These are phyloP conservation scores for Calyptommatus sinebrachiatus DNA, from an alignment of 2,113 vertebrate species.

Conservation along the genomic window DNA sequence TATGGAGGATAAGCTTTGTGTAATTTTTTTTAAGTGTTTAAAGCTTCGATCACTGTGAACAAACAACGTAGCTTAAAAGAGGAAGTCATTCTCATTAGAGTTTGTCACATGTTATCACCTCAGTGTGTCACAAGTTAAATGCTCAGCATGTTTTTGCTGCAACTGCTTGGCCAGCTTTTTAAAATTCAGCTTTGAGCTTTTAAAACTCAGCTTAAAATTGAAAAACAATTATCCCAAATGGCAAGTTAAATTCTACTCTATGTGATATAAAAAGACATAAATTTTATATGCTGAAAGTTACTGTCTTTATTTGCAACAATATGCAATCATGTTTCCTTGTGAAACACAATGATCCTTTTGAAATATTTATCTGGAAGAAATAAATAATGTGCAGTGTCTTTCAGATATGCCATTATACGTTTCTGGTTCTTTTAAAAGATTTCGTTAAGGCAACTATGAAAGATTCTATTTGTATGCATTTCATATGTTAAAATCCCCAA, in stretches of 20 bases:
- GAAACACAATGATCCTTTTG: constrained; percentile 28
- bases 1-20: not conserved
- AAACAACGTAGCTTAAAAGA: not conserved
- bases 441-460: not conserved
- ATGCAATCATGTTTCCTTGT: not conserved
- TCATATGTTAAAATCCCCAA: not conserved
- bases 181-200: not conserved
- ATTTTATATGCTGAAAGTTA: not conserved
- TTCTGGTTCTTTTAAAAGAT: not conserved
- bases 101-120: not conserved
- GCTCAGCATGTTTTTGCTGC: not conserved
- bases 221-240: not conserved
- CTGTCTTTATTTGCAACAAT: not conserved
- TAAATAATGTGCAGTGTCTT: constrained; percentile 39
- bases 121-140: not conserved
- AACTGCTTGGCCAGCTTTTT: not conserved
- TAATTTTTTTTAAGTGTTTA: not conserved
- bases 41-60: not conserved
- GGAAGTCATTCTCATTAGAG: not conserved
- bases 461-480: not conserved
- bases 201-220: too few relatives aligned
- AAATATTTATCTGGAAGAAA: constrained; percentile 34
- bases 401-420: constrained; percentile 5
- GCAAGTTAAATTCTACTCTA: not conserved
- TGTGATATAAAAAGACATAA: not conserved